Conservation (phyloP, 1,140 invertebrate genomes). For the Drosophila miranda region DNA sequence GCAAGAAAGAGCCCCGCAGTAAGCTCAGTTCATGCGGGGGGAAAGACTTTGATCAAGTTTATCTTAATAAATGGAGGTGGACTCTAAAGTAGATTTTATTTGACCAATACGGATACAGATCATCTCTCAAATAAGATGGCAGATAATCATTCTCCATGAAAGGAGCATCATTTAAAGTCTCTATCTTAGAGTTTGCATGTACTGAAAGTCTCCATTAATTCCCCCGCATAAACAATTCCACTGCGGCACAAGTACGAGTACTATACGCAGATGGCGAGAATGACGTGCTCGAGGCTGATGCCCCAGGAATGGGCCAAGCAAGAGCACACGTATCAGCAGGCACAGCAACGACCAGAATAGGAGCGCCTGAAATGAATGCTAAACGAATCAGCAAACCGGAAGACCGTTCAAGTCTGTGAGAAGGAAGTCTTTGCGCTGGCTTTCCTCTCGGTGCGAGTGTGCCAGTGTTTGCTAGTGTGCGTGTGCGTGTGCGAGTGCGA, state of each 20-base stretch:
- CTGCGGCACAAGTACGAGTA: slow-evolving; percentile 1
- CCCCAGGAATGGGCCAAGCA: slow-evolving; percentile 12
- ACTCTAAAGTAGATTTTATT: too few relatives aligned
- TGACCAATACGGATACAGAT: too few relatives aligned
- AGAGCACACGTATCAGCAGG: slow-evolving; percentile 33
- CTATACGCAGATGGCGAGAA: slow-evolving; percentile 5
- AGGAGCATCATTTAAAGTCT: too few relatives aligned
- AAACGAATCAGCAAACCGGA: slow-evolving; percentile 75
- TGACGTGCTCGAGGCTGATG: slow-evolving; percentile 2
- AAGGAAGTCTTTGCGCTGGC: slow-evolving; percentile 29
- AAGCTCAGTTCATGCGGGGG: slow-evolving; percentile 14
- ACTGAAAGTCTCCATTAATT: slow-evolving; percentile 18
- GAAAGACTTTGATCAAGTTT: too few relatives aligned
- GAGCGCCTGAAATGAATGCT: slow-evolving; percentile 55
- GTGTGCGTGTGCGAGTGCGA: slow-evolving; percentile 21
- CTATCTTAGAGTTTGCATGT: slow-evolving; percentile 10
- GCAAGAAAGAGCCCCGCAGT: not conserved
- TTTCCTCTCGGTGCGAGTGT: slow-evolving; percentile 9
- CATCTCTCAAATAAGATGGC: too few relatives aligned
- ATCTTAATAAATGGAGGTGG: too few relatives aligned
- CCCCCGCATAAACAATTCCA: slow-evolving; percentile 37
- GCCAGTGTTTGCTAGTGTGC: slow-evolving; percentile 5
- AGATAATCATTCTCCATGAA: too few relatives aligned
- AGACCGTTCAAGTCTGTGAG: slow-evolving; percentile 63
- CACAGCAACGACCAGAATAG: slow-evolving; percentile 10